Percentiles rank a stretch among this genome's conserved stretches.
Conservation (phyloP, 2,797 vertebrate species). For the Limnodromus scolopaceus region DNA sequence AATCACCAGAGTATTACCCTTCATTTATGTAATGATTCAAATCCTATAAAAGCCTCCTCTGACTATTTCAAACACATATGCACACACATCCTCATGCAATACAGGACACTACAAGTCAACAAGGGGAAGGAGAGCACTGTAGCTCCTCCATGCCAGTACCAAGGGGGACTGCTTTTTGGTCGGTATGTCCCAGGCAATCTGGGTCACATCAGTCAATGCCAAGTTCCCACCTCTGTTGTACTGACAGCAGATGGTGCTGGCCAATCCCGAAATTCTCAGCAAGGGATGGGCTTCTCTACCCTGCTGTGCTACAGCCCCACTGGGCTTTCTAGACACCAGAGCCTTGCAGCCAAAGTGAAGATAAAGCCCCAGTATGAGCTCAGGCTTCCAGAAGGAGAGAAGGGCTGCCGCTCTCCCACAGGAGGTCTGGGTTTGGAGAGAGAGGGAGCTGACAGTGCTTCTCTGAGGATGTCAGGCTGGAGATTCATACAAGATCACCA, state of each 20-base stretch:
- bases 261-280: neutral
- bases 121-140: neutral
- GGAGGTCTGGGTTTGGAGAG: neutral
- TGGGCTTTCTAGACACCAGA: neutral
- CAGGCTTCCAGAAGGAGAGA: neutral
- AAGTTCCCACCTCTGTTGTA: neutral
- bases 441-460: neutral
- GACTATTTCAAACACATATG: neutral
- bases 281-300: neutral
- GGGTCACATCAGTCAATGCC: neutral
- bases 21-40: conserved; percentile 62
- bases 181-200: neutral
- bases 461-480: neutral
- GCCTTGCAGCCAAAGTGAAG: neutral
- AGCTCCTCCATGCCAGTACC: neutral
- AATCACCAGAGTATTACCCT: conserved; percentile 66
- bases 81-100: neutral
- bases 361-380: neutral
- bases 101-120: neutral
- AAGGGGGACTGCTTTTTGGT: neutral
- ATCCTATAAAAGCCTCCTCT: conserved; percentile 50
- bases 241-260: neutral
- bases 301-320: neutral
- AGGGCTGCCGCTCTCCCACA: neutral
- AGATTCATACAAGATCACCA: neutral